These are phyloP conservation scores for Harpagifer antarcticus DNA, from an alignment of 2,797 vertebrate genomes.

Conservation along the genomic window DNA sequence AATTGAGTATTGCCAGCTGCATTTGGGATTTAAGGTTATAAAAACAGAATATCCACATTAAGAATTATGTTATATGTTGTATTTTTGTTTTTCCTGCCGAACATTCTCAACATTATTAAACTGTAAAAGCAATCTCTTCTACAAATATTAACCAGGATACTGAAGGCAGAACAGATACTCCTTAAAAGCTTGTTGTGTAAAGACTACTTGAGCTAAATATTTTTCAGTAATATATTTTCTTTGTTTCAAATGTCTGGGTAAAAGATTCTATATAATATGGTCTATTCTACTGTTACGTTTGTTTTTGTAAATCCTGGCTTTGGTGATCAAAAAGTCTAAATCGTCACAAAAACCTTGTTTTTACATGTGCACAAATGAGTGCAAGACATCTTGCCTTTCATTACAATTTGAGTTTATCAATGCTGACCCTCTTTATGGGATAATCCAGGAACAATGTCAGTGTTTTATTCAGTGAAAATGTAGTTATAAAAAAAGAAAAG, in stretches of 20 bases:
- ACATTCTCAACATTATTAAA: too few relatives aligned
- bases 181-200: too few relatives aligned
- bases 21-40: background rate
- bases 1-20: background rate
- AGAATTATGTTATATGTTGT: too few relatives aligned
- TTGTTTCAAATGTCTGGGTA: too few relatives aligned
- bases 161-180: too few relatives aligned
- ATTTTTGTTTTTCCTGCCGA: too few relatives aligned
- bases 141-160: too few relatives aligned
- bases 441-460: slow-evolving; percentile 39
- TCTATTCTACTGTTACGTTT: too few relatives aligned
- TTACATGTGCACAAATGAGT: slow-evolving; percentile 6
- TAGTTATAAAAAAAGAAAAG: background rate
- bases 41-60: background rate
- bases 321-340: background rate
- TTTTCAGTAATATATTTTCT: too few relatives aligned
- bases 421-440: slow-evolving; percentile 18
- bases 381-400: background rate
- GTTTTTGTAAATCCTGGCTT: background rate
- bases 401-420: slow-evolving; percentile 27
- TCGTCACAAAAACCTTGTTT: background rate
- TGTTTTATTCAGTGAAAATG: background rate
- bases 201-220: too few relatives aligned
- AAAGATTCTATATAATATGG: too few relatives aligned
- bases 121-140: too few relatives aligned